phyloP scores from a whole-genome alignment of 2,888 invertebrate genomes.

The Epicampocera succincta region DNA sequence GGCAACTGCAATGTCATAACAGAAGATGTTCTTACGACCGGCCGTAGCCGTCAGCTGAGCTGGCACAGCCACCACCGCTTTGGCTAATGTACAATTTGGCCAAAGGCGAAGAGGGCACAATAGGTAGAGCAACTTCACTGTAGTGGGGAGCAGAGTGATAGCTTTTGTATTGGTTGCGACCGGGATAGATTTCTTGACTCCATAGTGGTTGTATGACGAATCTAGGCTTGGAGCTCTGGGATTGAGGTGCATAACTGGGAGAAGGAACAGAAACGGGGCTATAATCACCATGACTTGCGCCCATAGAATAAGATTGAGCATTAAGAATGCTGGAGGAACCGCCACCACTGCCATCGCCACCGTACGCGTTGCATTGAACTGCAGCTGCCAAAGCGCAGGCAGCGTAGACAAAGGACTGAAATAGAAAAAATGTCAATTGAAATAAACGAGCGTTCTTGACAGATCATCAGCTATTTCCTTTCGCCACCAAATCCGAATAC shows the following conservation, averaged over 20 bases:
- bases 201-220: constrained; percentile 73
- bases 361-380: constrained; percentile 67
- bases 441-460: neutral
- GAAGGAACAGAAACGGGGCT: constrained; percentile 39
- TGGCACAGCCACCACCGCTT: constrained; percentile 18
- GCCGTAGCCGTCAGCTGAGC: constrained; percentile 11
- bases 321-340: constrained; percentile 68
- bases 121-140: constrained; percentile 75
- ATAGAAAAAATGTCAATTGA: constrained; percentile 21
- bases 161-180: constrained; percentile 74
- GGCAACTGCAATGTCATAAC: constrained; percentile 6
- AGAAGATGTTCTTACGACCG: constrained; percentile 4
- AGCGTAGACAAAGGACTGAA: constrained; percentile 73
- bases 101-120: constrained; percentile 74
- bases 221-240: constrained; percentile 23
- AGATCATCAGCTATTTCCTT: constrained; percentile 20
- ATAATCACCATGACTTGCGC: neutral
- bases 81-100: constrained; percentile 74
- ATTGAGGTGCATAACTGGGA: neutral
- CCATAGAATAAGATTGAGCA: constrained; percentile 43
- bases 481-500: neutral
- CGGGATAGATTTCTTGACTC: constrained; percentile 75
- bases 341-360: constrained; percentile 65
- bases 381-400: constrained; percentile 72
- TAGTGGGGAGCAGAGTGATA: constrained; percentile 74